Percentiles rank a stretch among this genome's conserved stretches.
Evolutionary conservation across 2,888 invertebrate genomes (phyloP).

Genomic region (Trimorus sp.): DNA sequence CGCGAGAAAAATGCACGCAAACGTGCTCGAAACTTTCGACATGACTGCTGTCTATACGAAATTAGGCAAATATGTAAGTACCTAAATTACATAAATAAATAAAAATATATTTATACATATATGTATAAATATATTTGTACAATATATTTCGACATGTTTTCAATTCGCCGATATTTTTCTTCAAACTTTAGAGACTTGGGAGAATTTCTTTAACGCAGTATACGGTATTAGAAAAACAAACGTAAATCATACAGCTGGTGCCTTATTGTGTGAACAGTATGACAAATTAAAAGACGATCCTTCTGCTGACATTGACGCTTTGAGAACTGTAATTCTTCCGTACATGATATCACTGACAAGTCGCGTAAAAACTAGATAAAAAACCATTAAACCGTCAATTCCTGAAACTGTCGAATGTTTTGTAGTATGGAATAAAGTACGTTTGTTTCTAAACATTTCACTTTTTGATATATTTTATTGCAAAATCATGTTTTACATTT

Average conservation of each 20-base stretch:
- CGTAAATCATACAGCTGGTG: not conserved
- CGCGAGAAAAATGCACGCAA: too few relatives aligned
- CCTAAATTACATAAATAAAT: too few relatives aligned
- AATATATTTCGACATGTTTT: too few relatives aligned
- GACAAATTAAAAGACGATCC: not conserved
- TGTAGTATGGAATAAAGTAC: slow-evolving; percentile 31
- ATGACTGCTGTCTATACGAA: too few relatives aligned
- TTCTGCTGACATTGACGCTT: not conserved
- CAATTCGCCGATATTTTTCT: too few relatives aligned
- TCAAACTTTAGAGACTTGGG: too few relatives aligned
- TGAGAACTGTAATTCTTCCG: not conserved
- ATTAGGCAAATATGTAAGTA: too few relatives aligned
- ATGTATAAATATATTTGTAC: too few relatives aligned
- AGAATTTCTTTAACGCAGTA: slow-evolving; percentile 10
- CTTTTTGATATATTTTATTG: too few relatives aligned
- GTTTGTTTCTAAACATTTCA: not conserved
- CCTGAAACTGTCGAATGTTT: slow-evolving; percentile 32
- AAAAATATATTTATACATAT: too few relatives aligned
- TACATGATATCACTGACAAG: not conserved
- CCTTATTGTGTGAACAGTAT: not conserved
- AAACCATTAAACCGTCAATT: slow-evolving; percentile 18
- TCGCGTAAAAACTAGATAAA: slow-evolving; percentile 6
- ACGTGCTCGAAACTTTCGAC: too few relatives aligned
- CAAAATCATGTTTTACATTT: not conserved
- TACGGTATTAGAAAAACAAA: slow-evolving; percentile 7